phyloP scores from a whole-genome alignment of 2,888 invertebrate genomes.

The Argyresthia goedartella region DNA sequence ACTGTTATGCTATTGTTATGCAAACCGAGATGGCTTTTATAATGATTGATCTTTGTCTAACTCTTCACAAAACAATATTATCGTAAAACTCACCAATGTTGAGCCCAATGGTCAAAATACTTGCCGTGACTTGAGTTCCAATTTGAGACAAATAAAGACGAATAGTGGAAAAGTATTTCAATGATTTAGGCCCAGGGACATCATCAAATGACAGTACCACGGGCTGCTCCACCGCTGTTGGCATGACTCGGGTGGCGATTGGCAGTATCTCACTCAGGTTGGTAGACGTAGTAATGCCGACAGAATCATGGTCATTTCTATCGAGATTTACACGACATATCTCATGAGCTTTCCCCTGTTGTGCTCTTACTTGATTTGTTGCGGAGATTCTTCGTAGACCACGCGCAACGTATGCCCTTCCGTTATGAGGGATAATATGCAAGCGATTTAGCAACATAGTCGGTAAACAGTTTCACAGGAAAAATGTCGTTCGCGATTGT shows the following conservation, averaged over 20 bases:
- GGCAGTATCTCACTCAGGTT: background rate
- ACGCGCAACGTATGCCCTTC: background rate
- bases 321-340: background rate
- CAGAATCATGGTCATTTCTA: background rate
- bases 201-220: conserved; percentile 69
- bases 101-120: conserved; percentile 58
- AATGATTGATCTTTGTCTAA: too few relatives aligned
- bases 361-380: background rate
- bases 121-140: conserved; percentile 73
- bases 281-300: too few relatives aligned
- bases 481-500: conserved; percentile 10
- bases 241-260: conserved; percentile 20
- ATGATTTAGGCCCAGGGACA: conserved; percentile 73
- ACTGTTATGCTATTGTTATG: too few relatives aligned
- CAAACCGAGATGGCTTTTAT: too few relatives aligned
- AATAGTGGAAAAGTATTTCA: conserved; percentile 69
- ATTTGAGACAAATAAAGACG: conserved; percentile 73
- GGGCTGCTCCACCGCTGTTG: conserved; percentile 36
- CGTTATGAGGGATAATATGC: background rate
- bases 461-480: conserved; percentile 14
- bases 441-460: conserved; percentile 5
- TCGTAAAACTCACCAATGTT: conserved; percentile 50
- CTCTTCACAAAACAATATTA: too few relatives aligned
- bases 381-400: background rate
- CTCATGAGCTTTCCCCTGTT: background rate